Base-by-base conservation (phyloP, 2,888 invertebrate genomes). In the Clostera curtula region DNA sequence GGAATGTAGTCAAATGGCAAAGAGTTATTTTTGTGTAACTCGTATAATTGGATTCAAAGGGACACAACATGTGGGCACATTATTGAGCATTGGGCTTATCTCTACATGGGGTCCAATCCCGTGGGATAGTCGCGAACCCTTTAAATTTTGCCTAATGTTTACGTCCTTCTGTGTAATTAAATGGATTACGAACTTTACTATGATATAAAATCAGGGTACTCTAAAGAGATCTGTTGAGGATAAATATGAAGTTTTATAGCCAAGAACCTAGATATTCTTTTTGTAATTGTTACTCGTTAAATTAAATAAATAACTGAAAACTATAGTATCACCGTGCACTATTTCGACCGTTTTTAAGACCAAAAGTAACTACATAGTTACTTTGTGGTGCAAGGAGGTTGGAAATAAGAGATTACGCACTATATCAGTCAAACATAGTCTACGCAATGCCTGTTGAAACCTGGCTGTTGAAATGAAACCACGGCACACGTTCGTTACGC, bases 391-490 rank as follows among this genome's bases (percentile, higher is more conserved):
- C 47, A 56, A 56, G 31, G 47, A 64, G 67, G 62, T 67, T 58
- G 62, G 43, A 61, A 60, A 63, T 61, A 61, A 62, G 65, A 75
- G 73, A 77, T 76, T 75, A 76, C 70, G 59, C 67, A 67, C 67
- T 69, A 58, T 74, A 79, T 79, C 73, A 75, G 76, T 77, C 75
- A 72, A 71, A 73, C 64, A 65, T 68, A 66, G 63, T n/a, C 67
- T 57, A 58, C 70, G 70, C 71, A 75, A 73, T 56, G 49, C 36
- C 49, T 55, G 52, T 67, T 67, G 74, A 63, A 76, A 74, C 60
- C 57, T 49, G 60, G 51, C 64, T 60, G 49, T n/a, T n/a, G n/a
- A n/a, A 64, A 63, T 77, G 74, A 72, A 73, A 52, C 68, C 66
- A 77, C 49, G 55, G 44, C 47, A 56, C 56, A 58, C 42, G 60